Base-by-base conservation (phyloP, 2,888 invertebrate genomes). In the Leptinotarsa rubiginosa region DNA sequence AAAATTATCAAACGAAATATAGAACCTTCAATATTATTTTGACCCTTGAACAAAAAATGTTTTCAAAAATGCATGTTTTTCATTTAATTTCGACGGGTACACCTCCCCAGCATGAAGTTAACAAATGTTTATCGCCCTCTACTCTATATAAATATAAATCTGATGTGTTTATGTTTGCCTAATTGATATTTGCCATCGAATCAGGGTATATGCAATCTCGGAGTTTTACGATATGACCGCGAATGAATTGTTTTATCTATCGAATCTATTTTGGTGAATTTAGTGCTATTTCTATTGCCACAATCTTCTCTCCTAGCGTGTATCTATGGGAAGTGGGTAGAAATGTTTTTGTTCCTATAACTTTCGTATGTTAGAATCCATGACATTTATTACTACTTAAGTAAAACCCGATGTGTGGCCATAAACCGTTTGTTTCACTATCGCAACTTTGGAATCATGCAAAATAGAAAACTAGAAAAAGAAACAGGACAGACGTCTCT, bases 241-340 rank as follows among this genome's bases (percentile, higher is more conserved):
- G 56, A 56, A 56, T 62, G 62, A 62, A 62, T 62, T 62, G 62
- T 62, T 41, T 62, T 7, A 62, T 62, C 62, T 62, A 62, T 62
- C 62, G 31, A 62, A 62, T 62, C 62, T 62, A 62, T 62, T 62
- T 62, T 62, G 62, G 62, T 62, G 62, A 16, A 31, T 62, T 31
- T 41, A 62, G 5, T 41, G 62, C 3, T 16, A 62, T 62, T 62
- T 62, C 20, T 41, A 62, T 62, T 41, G 31, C 41, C 62, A 31
- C 62, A 41, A 41, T 62, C 31, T 25, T 3, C 7, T 41, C 31
- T n/a, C 62, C n/a, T 41, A 25, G n/a, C 31, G 10, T 62, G 41
- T 62, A 62, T 31, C 62, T 31, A 31, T 41, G 15, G 50, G n/a
- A 50, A 50, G 50, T 50, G 15, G 50, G n/a, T 13, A 56, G 13